Evolutionary conservation across 2,888 invertebrate genomes (phyloP).

Genomic region (Loripinus fragilis): DNA sequence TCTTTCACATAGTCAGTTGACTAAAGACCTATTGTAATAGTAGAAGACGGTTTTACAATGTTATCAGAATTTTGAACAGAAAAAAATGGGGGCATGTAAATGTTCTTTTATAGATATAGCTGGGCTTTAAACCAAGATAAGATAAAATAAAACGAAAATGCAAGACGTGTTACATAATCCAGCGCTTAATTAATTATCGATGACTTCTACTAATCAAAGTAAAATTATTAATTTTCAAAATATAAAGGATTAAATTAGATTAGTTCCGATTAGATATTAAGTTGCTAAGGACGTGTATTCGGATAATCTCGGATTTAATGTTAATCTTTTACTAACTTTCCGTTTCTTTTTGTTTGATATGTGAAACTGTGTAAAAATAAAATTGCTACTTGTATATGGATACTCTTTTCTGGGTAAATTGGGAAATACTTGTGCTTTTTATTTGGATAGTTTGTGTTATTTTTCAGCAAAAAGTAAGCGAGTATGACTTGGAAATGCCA

Average conservation of each 20-base stretch:
- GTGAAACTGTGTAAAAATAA: neutral
- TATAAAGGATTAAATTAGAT: slow-evolving; percentile 20
- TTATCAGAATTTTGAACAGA: neutral
- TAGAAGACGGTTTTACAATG: neutral
- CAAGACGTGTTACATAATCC: neutral
- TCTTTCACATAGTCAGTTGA: slow-evolving; percentile 7
- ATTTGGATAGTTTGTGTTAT: too few relatives aligned
- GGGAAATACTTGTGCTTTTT: too few relatives aligned
- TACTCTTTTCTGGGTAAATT: too few relatives aligned
- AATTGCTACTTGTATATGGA: too few relatives aligned
- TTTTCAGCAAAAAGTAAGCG: too few relatives aligned
- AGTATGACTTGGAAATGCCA: too few relatives aligned
- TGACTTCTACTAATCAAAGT: neutral
- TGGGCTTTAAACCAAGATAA: neutral
- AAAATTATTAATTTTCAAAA: neutral
- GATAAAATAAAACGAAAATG: neutral
- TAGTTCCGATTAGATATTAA: slow-evolving; percentile 28
- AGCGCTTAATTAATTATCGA: neutral
- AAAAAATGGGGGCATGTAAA: neutral
- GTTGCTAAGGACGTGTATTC: slow-evolving; percentile 54
- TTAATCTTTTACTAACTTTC: slow-evolving; percentile 17
- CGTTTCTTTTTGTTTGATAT: neutral
- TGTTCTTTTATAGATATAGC: neutral
- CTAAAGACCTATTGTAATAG: neutral
- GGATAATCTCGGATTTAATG: slow-evolving; percentile 40